Conservation (phyloP, 2,797 vertebrate genomes). For the Crocodylus rhombifer region DNA sequence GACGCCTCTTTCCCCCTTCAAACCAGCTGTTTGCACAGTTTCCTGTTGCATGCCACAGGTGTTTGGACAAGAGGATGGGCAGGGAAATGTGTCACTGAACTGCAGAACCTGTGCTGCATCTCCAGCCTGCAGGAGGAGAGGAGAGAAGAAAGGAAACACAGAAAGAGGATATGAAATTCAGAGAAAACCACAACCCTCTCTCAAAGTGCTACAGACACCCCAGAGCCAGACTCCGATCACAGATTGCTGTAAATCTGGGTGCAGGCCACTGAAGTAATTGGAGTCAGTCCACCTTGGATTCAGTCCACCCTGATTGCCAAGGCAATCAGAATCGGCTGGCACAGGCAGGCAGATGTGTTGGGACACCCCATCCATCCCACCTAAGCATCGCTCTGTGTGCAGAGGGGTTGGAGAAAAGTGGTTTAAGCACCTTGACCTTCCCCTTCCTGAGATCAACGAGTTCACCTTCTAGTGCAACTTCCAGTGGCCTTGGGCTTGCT, state of each 20-base stretch:
- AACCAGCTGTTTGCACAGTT: background rate
- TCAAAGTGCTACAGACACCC: background rate
- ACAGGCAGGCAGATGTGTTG: background rate
- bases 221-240: background rate
- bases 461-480: background rate
- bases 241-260: background rate
- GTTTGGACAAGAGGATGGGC: background rate
- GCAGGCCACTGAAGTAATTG: background rate
- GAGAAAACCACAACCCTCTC: fast-evolving
- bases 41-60: background rate
- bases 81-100: background rate
- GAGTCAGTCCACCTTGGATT: background rate
- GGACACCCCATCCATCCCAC: background rate
- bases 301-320: background rate
- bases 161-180: background rate
- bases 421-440: background rate
- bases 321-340: background rate
- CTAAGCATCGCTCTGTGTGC: background rate
- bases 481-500: background rate
- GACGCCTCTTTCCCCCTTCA: fast-evolving
- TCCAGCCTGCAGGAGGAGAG: background rate
- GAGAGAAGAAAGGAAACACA: background rate
- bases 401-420: background rate
- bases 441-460: background rate
- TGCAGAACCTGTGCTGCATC: background rate